phyloP scores from a whole-genome alignment of 2,797 vertebrate species.

The Oreochromis grahami region DNA sequence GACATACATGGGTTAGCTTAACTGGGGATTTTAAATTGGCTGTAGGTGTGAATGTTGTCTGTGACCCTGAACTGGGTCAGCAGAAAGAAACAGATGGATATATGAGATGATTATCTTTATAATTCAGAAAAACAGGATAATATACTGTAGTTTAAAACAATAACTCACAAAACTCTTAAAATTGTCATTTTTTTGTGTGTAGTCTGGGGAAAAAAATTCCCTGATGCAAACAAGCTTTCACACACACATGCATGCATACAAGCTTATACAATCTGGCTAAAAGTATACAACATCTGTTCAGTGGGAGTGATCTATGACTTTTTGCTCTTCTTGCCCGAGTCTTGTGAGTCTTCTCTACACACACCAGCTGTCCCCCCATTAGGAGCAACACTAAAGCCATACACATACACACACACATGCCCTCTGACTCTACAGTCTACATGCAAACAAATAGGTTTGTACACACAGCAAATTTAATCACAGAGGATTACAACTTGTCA shows the following conservation, averaged over 20 bases:
- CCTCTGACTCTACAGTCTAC: not conserved
- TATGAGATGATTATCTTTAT: not conserved
- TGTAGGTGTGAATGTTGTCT: not conserved
- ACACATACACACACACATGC: not conserved
- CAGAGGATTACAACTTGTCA: constrained; percentile 42
- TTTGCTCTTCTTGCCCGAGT: constrained; percentile 11
- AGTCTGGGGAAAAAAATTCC: not conserved
- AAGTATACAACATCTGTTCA: constrained; percentile 47
- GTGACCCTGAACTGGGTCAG: not conserved
- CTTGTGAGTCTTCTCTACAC: not conserved
- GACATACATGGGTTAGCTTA: not conserved
- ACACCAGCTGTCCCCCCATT: constrained; percentile 33
- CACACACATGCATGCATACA: not conserved
- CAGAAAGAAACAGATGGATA: not conserved
- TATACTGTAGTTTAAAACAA: not conserved
- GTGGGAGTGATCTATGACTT: constrained; percentile 38
- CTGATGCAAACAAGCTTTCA: not conserved
- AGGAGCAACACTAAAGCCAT: not conserved
- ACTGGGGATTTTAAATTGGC: not conserved
- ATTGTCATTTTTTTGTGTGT: not conserved
- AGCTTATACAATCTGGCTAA: constrained; percentile 10
- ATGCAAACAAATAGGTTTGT: constrained; percentile 19
- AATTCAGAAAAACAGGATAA: not conserved
- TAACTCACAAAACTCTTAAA: not conserved
- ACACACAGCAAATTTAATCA: constrained; percentile 27